Percentiles rank a stretch among this genome's conserved stretches.
Evolutionary conservation across 2,797 vertebrate genomes (phyloP).

Genomic region (Leptoclinus maculatus): DNA sequence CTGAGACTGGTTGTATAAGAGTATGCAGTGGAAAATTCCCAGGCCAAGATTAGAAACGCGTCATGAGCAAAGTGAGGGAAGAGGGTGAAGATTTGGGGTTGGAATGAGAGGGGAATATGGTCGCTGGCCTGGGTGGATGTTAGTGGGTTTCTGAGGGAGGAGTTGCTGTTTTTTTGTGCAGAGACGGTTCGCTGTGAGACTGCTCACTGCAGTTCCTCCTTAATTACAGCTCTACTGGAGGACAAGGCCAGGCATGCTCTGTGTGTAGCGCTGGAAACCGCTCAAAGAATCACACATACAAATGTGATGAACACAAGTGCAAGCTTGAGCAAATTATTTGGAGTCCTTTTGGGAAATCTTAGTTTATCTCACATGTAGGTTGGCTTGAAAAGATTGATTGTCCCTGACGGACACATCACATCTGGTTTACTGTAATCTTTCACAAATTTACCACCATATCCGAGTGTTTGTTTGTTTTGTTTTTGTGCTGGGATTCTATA

Average conservation of each 20-base stretch:
- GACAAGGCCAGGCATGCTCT: conserved; percentile 79
- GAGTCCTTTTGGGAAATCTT: conserved; percentile 57
- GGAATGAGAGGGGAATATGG: conserved; percentile 55
- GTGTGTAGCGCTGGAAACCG: conserved; percentile 35
- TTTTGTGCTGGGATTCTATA: not conserved
- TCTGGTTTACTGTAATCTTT: not conserved
- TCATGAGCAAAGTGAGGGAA: conserved; percentile 49
- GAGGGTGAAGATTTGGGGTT: conserved; percentile 68
- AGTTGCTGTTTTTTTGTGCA: conserved; percentile 75
- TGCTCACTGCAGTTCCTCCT: conserved; percentile 71
- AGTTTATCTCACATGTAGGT: conserved; percentile 25
- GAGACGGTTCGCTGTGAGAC: conserved; percentile 63
- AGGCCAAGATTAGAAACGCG: conserved; percentile 59
- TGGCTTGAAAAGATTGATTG: not conserved
- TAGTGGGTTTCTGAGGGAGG: conserved; percentile 75
- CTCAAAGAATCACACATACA: conserved; percentile 37
- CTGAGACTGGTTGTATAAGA: conserved; percentile 15
- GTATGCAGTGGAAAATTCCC: conserved; percentile 69
- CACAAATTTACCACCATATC: not conserved
- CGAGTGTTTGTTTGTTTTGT: not conserved
- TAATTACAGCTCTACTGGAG: conserved; percentile 77
- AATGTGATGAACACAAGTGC: conserved; percentile 50
- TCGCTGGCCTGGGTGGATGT: conserved; percentile 62
- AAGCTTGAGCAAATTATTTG: conserved; percentile 63
- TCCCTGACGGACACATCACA: not conserved